These are phyloP conservation scores for Euproctis similis DNA, from an alignment of 2,888 invertebrate genomes.

Conservation along the genomic window DNA sequence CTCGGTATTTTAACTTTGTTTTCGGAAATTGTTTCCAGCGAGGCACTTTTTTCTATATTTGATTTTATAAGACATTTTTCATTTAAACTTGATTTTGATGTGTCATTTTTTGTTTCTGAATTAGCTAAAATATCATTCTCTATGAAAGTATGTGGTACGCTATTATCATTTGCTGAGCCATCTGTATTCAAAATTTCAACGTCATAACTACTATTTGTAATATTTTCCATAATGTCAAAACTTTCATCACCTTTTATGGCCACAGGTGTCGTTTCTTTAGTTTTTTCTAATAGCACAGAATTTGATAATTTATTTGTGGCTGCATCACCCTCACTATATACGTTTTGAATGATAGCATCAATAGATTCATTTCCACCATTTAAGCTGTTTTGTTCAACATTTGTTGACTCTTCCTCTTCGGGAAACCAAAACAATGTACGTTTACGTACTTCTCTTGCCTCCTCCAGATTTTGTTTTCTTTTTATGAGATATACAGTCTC, in stretches of 20 bases:
- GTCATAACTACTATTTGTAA: too few relatives aligned
- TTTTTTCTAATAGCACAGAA: background rate
- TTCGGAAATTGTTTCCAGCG: slow-evolving; percentile 13
- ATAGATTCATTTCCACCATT: background rate
- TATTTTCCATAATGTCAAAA: too few relatives aligned
- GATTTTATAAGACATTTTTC: slow-evolving; percentile 4
- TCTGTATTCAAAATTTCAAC: too few relatives aligned
- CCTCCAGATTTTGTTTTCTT: slow-evolving; percentile 68
- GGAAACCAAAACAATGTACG: slow-evolving; percentile 57
- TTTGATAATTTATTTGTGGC: background rate
- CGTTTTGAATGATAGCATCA: background rate
- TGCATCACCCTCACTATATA: background rate
- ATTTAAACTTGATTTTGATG: too few relatives aligned
- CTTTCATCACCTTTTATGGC: too few relatives aligned
- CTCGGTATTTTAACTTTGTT: slow-evolving; percentile 10
- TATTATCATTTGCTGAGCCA: too few relatives aligned
- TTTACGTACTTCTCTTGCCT: slow-evolving; percentile 50
- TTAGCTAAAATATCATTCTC: too few relatives aligned
- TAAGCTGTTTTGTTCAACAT: background rate
- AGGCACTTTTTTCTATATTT: slow-evolving; percentile 20
- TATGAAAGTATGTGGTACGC: too few relatives aligned
- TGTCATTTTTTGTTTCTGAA: too few relatives aligned
- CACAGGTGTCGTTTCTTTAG: too few relatives aligned
- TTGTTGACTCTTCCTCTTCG: slow-evolving; percentile 33
- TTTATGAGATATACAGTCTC: slow-evolving; percentile 79